Conservation (phyloP, 2,113 vertebrate genomes). For the Phoxinus phoxinus region DNA sequence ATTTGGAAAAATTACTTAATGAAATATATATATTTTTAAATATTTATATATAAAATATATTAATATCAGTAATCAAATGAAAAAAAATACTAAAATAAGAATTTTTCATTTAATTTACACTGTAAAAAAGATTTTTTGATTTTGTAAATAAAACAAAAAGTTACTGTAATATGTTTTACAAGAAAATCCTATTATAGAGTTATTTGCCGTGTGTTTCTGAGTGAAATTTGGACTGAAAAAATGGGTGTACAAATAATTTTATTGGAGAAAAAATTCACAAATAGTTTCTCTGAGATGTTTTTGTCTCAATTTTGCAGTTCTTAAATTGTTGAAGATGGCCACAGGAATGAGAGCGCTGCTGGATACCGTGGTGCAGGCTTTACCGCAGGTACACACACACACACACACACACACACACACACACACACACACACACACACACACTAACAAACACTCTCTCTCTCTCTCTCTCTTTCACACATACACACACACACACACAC, state of each 20-base stretch:
- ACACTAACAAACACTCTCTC: too few species aligned
- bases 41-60: background rate
- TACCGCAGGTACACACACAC: conserved; percentile 84
- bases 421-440: background rate
- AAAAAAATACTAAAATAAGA: background rate
- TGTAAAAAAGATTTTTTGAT: background rate
- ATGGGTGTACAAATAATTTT: too few species aligned
- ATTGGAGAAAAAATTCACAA: background rate
- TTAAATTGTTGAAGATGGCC: conserved; percentile 97
- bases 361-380: conserved; percentile 94
- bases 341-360: conserved; percentile 95
- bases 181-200: background rate
- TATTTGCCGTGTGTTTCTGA: background rate
- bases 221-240: background rate
- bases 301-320: conserved; percentile 72
- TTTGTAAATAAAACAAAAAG: background rate
- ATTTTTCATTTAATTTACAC: background rate
- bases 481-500: too few species aligned
- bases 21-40: background rate
- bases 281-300: background rate
- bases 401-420: conserved; percentile 33
- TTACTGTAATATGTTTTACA: background rate
- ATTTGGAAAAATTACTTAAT: background rate
- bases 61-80: background rate
- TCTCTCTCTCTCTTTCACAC: too few species aligned